Conservation (phyloP, 2,797 vertebrate genomes). For the Natrix natrix region DNA sequence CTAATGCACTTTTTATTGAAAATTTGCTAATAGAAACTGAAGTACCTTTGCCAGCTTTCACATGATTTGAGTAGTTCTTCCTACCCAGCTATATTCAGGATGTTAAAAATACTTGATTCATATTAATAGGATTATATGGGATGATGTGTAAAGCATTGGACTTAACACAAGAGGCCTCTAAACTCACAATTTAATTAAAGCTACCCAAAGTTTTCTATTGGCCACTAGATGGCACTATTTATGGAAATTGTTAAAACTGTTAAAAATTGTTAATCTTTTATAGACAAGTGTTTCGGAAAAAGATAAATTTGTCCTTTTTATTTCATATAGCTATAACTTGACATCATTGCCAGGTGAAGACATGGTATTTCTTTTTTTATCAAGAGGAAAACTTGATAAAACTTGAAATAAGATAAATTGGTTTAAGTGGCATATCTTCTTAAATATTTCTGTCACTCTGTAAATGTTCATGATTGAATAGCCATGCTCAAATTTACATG, state of each 20-base stretch:
- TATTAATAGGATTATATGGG: not conserved
- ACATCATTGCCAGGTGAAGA: not conserved
- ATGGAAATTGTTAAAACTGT: not conserved
- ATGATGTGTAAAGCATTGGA: not conserved
- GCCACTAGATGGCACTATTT: constrained; percentile 58
- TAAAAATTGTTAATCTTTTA: not conserved
- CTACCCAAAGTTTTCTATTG: constrained; percentile 7
- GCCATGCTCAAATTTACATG: not conserved
- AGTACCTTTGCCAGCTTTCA: not conserved
- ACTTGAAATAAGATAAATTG: not conserved
- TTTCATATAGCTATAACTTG: not conserved
- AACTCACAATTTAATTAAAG: not conserved
- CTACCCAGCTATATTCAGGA: not conserved
- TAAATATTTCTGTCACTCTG: not conserved
- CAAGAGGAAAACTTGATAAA: not conserved
- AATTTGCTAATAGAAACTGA: not conserved
- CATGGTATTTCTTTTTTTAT: not conserved
- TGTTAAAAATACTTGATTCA: not conserved
- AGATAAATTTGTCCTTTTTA: not conserved
- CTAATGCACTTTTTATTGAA: not conserved
- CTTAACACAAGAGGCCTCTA: not conserved
- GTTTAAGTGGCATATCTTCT: not conserved
- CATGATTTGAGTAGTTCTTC: not conserved
- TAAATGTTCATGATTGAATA: not conserved
- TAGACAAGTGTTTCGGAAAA: not conserved